phyloP scores from a whole-genome alignment of 2,113 vertebrate species.

The Laterallus jamaicensis region DNA sequence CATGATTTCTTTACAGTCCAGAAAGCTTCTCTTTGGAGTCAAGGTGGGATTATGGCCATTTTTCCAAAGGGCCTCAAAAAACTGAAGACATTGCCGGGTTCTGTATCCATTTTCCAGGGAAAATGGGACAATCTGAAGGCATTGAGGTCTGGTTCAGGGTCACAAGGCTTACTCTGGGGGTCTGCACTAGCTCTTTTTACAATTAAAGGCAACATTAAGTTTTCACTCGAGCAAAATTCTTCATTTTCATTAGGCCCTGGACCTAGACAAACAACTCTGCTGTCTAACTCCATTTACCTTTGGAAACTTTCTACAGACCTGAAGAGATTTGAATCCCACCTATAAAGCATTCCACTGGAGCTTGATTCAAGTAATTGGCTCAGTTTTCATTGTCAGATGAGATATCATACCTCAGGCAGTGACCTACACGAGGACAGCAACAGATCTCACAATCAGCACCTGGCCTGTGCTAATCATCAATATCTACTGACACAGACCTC shows the following conservation, averaged over 20 bases:
- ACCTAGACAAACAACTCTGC: neutral
- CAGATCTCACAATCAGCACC: neutral
- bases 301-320: neutral
- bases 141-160: neutral
- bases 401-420: neutral
- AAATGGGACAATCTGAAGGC: neutral
- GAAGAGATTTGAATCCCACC: neutral
- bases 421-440: neutral
- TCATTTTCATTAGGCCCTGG: neutral
- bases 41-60: neutral
- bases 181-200: neutral
- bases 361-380: neutral
- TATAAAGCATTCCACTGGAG: neutral
- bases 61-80: neutral
- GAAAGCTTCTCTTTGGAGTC: neutral
- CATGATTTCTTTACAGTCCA: neutral
- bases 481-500: neutral
- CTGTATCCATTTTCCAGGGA: neutral
- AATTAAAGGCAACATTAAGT: neutral
- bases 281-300: neutral
- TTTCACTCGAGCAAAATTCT: neutral
- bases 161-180: neutral
- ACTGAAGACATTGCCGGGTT: neutral
- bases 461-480: neutral
- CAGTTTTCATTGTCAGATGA: constrained; percentile 6